Evolutionary conservation across 2,113 vertebrate species (phyloP).

Genomic region (Saguinus midas): DNA sequence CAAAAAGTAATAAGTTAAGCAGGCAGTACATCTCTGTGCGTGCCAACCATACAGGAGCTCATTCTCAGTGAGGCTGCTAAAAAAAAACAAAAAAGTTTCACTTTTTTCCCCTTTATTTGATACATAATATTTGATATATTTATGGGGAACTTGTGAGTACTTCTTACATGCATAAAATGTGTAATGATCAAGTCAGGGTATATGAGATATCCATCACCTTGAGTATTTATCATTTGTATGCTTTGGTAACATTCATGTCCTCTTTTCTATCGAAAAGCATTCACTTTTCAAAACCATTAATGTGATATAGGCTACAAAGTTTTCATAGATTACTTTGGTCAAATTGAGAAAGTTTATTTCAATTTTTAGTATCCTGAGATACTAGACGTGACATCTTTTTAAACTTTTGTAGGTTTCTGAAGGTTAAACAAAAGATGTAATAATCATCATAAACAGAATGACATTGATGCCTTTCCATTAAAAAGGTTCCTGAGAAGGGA

Average conservation of each 20-base stretch:
- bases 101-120: neutral
- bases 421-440: neutral
- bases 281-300: neutral
- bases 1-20: no score
- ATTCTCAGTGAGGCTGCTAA: no score
- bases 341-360: neutral
- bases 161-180: neutral
- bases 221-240: neutral
- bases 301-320: neutral
- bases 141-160: neutral
- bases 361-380: neutral
- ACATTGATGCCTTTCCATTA: neutral
- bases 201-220: neutral
- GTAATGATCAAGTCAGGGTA: neutral
- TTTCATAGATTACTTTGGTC: neutral
- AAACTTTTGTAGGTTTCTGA: neutral
- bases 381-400: neutral
- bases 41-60: no score
- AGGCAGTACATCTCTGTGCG: no score
- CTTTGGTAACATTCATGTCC: neutral
- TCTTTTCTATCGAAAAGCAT: neutral
- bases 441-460: constrained; percentile 13
- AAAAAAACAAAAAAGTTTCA: no score
- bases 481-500: neutral
- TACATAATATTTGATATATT: neutral